These are phyloP conservation scores for Uria lomvia DNA, from an alignment of 2,113 vertebrate genomes.

Conservation along the genomic window DNA sequence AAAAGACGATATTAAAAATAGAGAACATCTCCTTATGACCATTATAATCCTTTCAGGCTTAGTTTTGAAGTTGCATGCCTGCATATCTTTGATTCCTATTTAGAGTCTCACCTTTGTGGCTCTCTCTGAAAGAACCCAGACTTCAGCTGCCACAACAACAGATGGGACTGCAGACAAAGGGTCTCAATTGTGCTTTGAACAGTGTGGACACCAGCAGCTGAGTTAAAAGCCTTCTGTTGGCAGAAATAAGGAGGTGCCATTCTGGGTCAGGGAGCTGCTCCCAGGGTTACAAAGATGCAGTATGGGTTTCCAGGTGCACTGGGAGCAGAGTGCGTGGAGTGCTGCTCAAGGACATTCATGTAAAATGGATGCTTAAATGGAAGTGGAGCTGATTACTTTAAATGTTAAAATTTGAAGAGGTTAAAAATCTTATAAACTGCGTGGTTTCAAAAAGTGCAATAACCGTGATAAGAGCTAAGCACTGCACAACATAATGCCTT, in stretches of 20 bases:
- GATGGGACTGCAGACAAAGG: not conserved
- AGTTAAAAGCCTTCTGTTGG: not conserved
- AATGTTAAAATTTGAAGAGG: not conserved
- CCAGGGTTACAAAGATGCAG: rapidly evolving
- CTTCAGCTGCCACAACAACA: not conserved
- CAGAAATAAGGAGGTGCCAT: not conserved
- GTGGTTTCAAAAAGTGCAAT: not conserved
- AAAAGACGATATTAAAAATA: not conserved
- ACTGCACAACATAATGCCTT: not conserved
- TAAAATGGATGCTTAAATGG: not conserved
- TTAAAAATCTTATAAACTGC: not conserved
- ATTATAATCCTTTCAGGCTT: not conserved
- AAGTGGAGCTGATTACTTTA: not conserved
- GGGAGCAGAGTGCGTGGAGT: not conserved
- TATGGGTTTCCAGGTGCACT: not conserved
- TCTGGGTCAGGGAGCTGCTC: not conserved
- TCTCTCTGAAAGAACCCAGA: not conserved
- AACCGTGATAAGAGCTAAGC: not conserved
- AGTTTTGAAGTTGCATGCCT: not conserved
- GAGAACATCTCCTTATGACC: not conserved
- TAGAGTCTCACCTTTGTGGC: not conserved
- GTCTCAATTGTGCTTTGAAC: not conserved
- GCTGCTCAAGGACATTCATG: not conserved
- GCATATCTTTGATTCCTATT: not conserved
- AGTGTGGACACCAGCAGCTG: not conserved